Conservation (phyloP, 1,140 invertebrate genomes). For the Orchesella cincta region DNA sequence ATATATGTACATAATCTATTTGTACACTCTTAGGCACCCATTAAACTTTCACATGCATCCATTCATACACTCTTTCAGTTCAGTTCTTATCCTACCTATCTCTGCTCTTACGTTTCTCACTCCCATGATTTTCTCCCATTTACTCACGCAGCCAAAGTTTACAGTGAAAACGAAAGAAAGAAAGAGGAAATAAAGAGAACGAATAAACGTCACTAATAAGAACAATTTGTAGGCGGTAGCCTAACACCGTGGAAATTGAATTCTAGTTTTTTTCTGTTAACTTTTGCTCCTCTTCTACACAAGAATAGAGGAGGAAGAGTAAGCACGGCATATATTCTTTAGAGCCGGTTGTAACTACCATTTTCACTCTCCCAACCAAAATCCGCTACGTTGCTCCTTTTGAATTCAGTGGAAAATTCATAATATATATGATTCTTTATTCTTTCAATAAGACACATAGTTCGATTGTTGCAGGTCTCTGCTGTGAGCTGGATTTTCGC, state of each 20-base stretch:
- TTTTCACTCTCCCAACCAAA: too few species aligned
- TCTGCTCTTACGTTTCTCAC: background rate
- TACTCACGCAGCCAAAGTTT: background rate
- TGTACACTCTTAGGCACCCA: background rate
- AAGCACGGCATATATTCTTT: background rate
- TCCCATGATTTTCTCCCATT: conserved; percentile 16
- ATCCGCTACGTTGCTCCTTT: too few species aligned
- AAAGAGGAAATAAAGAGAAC: conserved; percentile 2
- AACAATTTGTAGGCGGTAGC: conserved; percentile 25
- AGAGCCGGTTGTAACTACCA: too few species aligned
- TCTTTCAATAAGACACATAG: background rate
- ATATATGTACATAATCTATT: background rate
- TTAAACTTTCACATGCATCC: conserved; percentile 8
- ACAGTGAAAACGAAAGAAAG: background rate
- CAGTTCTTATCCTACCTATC: background rate
- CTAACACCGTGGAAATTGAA: conserved; percentile 27
- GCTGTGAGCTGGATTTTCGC: conserved; percentile 26
- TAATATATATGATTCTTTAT: too few species aligned
- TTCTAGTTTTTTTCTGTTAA: conserved; percentile 7
- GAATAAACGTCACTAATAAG: conserved; percentile 29
- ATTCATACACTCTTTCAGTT: background rate
- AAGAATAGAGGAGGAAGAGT: too few species aligned
- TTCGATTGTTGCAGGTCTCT: conserved; percentile 18
- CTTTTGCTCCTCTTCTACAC: too few species aligned
- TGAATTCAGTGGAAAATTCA: too few species aligned